Evolutionary conservation across 2,888 invertebrate species (phyloP), one percentile per base, ranked within the genome.

Genomic region (Cremastobaeus sp.): DNA sequence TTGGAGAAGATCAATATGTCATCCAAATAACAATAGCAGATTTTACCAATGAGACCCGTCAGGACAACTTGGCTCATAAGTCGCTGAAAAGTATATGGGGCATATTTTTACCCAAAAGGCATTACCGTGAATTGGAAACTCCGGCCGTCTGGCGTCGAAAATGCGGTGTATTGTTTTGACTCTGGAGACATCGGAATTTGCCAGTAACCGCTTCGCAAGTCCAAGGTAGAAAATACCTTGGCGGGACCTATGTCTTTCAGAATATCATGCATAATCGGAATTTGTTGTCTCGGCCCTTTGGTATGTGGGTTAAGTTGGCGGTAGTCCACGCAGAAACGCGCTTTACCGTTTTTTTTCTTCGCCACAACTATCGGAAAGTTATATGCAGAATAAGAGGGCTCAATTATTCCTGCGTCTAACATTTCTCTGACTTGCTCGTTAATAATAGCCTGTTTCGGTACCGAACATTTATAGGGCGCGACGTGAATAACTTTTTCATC

Each of bases 401-500:
- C 70, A 15, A 79, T 75, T 0, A 79, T 50, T 1, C 76, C 74
- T 4, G 70, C 41, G 0, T 57, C 52, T 2, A 79, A 25, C 77
- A 79, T 77, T 41, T 74, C 74, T 0, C 52, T 50, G 5, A 77
- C 41, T 20, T 77, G 77, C 11, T 71, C 35, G 6, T 11, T 4
- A 6, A 62, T 50, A 2, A 45, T 45, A 25, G n/a, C 8, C 12
- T 45, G 21, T 25, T 45, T 45, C 8, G 1, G 3, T 5, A 5
- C 1, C 3, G 45, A 45, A 14, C 12, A 25, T 1, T 14, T 1
- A n/a, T 45, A 45, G 1, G 45, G 45, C 12, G 2, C 12, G 1
- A 45, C 28, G 5, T 25, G 45, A 3, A 45, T 25, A 3, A 21
- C 12, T n/a, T 45, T 28, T 3, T 45, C 25, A 1, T 21, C 28